Evolutionary conservation across 2,113 vertebrate species (phyloP), one percentile per base, ranked within the genome.

Genomic region (Prolemur simus): DNA sequence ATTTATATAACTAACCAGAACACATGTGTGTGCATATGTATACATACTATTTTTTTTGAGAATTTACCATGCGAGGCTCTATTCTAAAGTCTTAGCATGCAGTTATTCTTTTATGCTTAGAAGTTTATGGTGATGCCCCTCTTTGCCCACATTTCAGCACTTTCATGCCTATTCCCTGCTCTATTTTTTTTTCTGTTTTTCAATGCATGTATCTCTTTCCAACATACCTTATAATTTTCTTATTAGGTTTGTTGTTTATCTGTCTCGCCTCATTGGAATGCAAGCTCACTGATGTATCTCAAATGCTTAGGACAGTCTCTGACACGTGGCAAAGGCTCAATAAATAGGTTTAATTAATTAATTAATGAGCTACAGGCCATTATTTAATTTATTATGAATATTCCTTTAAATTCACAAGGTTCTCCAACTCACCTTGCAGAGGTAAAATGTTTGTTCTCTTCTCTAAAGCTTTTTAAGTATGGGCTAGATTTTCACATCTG

Each of bases 311-410:
- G 29, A 87, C 25, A 64, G 58, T 95, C 60, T 90, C 64, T 87
- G 49, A 39, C 54, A 82, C 39, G 34, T 49, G 63, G 10, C 25
- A 91, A 15, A 37, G 7, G 21, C 42, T 77, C 47, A 93, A 29
- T 81, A 81, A 91, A 93, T 42, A 76, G 37, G 34, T 83, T 93
- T 87, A 87, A 87, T 86, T 77, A 37, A 85, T 49, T n/a, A 71
- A 87, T 69, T 14, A 81, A 77, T 64, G 37, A 88, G 20, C 47
- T 60, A 27, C 32, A 81, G 27, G 68, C 37, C 56, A 29, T 66
- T 29, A 12, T 56, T 89, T 93, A 45, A 52, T 81, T 84, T 34
- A 27, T 80, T 56, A 68, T 13, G 12, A 86, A 56, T 78, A 81
- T 58, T 84, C 20, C 20, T 92, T 82, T 94, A 87, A 91, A 52